Base-by-base conservation (phyloP, 2,797 vertebrate species). In the Halcyon badia region DNA sequence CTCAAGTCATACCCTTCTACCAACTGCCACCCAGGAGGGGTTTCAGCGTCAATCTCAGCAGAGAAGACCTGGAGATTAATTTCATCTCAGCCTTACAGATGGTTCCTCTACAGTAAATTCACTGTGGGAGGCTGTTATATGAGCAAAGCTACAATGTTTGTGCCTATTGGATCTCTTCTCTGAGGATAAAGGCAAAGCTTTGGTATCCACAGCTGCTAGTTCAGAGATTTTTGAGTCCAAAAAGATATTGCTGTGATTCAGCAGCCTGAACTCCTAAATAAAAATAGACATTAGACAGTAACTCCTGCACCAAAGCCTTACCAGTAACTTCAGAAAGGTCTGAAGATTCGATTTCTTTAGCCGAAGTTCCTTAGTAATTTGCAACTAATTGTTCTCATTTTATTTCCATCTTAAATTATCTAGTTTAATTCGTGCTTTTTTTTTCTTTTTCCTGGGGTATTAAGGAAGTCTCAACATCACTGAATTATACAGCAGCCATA, bases 61-160 rank as follows among this genome's bases (percentile, higher is more conserved):
- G 90, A 94, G 57, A 56, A 83, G 79, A 58, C 28, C 76, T 90
- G 49, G 57, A 91, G 86, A 72, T 44, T 9, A 81, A 86, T 83
- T 83, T 76, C 41, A 54, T 86, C 80, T 88, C 91, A 88, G 15
- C 54, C 82, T 80, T 88, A 56, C 61, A 93, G 94, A 89, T 83
- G 79, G 91, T 33, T 93, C 72, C 82, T 86, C 90, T 92, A 73
- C 68, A 83, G 92, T 69, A 90, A 78, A 81, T 39, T 57, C 17
- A 14, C 54, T 31, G 57, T 2, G 35, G 80, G 77, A 64, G 31
- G 54, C 66, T 76, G 73, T 76, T 89, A 56, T 5, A n/a, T 62
- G 73, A 87, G 68, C 80, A 93, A 56, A 93, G 58, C 80, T 82
- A 16, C 58, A 70, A 21, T 14, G 26, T 66, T 57, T 91, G 79